Evolutionary conservation across 1,140 invertebrate genomes (phyloP).

Genomic region (Conus betulinus): DNA sequence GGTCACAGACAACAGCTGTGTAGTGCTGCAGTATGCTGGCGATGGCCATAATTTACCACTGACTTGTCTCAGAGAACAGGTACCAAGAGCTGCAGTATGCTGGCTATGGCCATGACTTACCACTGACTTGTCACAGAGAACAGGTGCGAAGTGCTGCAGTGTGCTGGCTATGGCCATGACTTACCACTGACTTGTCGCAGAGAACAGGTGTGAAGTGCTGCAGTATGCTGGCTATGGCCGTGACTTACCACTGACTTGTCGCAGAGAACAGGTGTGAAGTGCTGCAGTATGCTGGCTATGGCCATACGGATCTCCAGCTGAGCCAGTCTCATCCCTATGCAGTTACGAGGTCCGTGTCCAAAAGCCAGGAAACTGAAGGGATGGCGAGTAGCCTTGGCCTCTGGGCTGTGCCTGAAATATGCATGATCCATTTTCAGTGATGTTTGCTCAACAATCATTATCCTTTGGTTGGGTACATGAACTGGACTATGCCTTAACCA

Average conservation of each 20-base stretch:
- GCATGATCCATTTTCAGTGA: no score
- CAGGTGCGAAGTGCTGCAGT: neutral
- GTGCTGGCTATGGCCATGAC: neutral
- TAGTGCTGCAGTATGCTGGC: no score
- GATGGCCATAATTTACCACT: neutral
- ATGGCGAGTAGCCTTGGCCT: conserved; percentile 14
- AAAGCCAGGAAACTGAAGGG: conserved; percentile 17
- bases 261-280: conserved; percentile 8
- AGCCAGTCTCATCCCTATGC: conserved; percentile 30
- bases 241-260: conserved; percentile 24
- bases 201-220: neutral
- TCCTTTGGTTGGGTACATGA: no score
- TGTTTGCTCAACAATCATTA: no score
- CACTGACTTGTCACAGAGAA: conserved; percentile 4
- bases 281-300: conserved; percentile 10
- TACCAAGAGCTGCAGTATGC: neutral
- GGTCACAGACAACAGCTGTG: no score
- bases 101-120: conserved; percentile 8
- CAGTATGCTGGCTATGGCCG: neutral
- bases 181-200: conserved; percentile 7
- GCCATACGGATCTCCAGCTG: conserved; percentile 23
- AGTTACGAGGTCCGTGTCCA: conserved; percentile 14
- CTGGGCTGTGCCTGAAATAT: conserved; percentile 11
- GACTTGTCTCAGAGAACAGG: neutral
- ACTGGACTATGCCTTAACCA: no score